These are phyloP conservation scores for Ciconia boyciana DNA, from an alignment of 2,113 vertebrate genomes.

Conservation along the genomic window DNA sequence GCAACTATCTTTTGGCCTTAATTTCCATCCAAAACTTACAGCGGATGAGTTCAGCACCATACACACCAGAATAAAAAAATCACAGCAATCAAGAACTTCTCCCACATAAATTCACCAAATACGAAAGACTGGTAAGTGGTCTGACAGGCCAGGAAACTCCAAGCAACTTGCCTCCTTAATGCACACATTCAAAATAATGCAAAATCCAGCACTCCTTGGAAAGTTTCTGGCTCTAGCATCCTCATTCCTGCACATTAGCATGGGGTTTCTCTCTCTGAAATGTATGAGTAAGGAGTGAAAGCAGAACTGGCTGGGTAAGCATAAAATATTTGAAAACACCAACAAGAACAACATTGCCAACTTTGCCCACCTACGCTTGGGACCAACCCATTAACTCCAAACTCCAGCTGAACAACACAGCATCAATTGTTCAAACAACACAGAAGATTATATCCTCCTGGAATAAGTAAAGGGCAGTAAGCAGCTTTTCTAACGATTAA, in stretches of 20 bases:
- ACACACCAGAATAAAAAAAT: neutral
- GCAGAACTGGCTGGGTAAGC: constrained; percentile 37
- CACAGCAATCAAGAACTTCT: neutral
- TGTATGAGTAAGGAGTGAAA: constrained; percentile 30
- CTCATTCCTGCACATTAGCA: constrained; percentile 1
- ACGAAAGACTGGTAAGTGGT: neutral
- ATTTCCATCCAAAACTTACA: neutral
- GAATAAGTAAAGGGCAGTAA: neutral
- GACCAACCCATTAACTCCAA: constrained; percentile 35
- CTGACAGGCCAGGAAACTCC: neutral
- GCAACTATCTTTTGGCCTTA: neutral
- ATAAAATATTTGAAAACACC: constrained; percentile 45
- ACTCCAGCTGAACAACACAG: constrained; percentile 11
- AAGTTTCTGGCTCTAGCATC: neutral
- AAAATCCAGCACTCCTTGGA: neutral
- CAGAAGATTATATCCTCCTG: neutral
- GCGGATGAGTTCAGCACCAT: neutral
- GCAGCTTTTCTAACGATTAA: neutral
- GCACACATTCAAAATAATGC: neutral
- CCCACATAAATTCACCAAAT: neutral
- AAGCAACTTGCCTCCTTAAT: neutral
- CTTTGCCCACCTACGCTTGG: constrained; percentile 22
- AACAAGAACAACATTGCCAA: neutral
- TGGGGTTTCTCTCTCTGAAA: constrained; percentile 19
- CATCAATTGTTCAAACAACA: neutral